Evolutionary conservation across 2,113 vertebrate genomes (phyloP).

Genomic region (Pyrgilauda ruficollis): DNA sequence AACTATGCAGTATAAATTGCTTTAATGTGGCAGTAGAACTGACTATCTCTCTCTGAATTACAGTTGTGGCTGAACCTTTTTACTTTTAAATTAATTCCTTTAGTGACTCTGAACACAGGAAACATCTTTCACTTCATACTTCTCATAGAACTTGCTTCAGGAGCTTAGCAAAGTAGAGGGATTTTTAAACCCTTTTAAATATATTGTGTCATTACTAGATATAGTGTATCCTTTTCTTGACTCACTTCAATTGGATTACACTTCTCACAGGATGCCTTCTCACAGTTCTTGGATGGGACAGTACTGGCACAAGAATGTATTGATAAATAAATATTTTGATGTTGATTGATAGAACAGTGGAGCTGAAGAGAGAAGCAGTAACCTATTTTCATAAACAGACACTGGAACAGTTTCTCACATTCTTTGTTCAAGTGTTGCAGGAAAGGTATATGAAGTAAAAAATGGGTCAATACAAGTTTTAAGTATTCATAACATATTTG

Average conservation of each 20-base stretch:
- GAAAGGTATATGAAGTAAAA: not conserved
- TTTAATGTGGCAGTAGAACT: not conserved
- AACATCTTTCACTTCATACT: not conserved
- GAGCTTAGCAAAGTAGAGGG: not conserved
- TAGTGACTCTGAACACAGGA: not conserved
- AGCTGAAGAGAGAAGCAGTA: not conserved
- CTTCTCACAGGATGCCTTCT: not conserved
- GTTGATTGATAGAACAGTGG: not conserved
- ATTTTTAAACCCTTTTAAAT: not conserved
- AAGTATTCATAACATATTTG: not conserved
- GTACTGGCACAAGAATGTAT: not conserved
- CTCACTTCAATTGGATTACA: not conserved
- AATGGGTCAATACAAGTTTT: not conserved
- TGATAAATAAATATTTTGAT: not conserved
- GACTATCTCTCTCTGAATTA: not conserved
- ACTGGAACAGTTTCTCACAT: not conserved
- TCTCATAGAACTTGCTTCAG: not conserved
- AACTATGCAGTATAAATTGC: not conserved
- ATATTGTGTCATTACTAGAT: fast-evolving
- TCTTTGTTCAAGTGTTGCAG: not conserved
- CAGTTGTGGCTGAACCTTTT: not conserved
- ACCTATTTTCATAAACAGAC: not conserved
- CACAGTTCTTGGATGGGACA: not conserved
- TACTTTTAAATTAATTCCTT: not conserved
- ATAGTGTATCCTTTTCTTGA: not conserved